Percentiles rank a stretch among this genome's conserved stretches.
These are phyloP conservation scores for Oryzaephilus surinamensis DNA, from an alignment of 1,140 invertebrate genomes.

Conservation along the genomic window DNA sequence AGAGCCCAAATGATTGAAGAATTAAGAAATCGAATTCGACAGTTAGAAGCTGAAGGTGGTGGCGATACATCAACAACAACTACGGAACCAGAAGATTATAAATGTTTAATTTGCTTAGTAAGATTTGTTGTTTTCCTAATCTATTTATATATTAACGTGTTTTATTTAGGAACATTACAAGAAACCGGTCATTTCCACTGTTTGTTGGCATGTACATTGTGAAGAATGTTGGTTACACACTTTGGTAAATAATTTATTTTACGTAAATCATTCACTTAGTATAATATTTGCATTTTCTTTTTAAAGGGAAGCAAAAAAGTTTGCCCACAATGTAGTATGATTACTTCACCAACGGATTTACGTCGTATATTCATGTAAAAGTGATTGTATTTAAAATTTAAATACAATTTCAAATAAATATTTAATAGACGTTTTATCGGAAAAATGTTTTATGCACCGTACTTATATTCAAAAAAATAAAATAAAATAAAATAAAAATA, in stretches of 20 bases:
- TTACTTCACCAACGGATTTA: conserved; percentile 63
- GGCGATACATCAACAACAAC: conserved; percentile 31
- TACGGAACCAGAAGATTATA: conserved; percentile 39
- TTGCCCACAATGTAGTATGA: conserved; percentile 75
- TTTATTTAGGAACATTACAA: conserved; percentile 44
- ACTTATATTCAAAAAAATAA: too few relatives aligned
- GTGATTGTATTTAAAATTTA: too few relatives aligned
- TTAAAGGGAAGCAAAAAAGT: conserved; percentile 61
- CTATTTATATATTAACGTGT: too few relatives aligned
- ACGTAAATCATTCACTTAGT: not conserved
- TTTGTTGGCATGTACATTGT: conserved; percentile 77
- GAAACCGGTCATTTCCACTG: conserved; percentile 65
- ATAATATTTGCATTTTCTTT: conserved; percentile 8
- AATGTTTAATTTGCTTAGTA: conserved; percentile 69
- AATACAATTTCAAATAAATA: too few relatives aligned
- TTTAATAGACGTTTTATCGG: too few relatives aligned
- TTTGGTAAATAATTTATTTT: conserved; percentile 36
- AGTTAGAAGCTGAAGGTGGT: conserved; percentile 47
- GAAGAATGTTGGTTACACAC: conserved; percentile 73
- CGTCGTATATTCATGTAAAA: conserved; percentile 68
- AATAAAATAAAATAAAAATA: too few relatives aligned
- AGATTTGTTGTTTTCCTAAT: conserved; percentile 32
- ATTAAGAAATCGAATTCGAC: conserved; percentile 50
- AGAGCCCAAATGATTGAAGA: conserved; percentile 52
- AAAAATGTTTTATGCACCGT: too few relatives aligned